Conservation (phyloP, 2,797 vertebrate genomes). For the Sebastes oblongus region DNA sequence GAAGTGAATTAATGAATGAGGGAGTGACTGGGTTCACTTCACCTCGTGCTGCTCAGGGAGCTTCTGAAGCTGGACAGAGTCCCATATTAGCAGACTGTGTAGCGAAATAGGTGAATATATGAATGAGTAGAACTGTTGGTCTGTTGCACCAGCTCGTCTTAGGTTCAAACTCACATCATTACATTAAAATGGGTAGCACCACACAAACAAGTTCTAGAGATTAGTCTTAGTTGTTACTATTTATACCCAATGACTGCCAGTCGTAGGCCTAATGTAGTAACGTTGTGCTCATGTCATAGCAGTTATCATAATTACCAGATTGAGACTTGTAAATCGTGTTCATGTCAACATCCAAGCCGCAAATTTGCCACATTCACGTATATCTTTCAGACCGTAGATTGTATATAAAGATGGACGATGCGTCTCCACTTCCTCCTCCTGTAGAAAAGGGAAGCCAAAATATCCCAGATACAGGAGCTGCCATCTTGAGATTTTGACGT, state of each 20-base stretch:
- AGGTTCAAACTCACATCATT: not conserved
- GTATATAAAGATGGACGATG: too few relatives aligned
- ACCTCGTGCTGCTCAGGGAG: slow-evolving; percentile 20
- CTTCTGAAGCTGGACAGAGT: not conserved
- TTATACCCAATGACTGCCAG: not conserved
- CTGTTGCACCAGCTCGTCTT: not conserved
- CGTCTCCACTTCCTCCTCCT: too few relatives aligned
- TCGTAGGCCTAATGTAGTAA: not conserved
- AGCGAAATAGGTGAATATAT: not conserved
- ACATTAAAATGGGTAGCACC: not conserved
- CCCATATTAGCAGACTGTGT: not conserved
- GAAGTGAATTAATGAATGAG: slow-evolving; percentile 36
- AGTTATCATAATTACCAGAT: not conserved
- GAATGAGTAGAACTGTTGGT: not conserved
- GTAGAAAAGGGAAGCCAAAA: too few relatives aligned
- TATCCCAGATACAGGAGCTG: too few relatives aligned
- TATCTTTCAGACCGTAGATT: not conserved
- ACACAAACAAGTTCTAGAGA: not conserved
- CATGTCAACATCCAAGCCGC: not conserved
- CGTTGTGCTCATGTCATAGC: not conserved
- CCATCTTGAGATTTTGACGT: too few relatives aligned
- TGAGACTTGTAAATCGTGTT: not conserved
- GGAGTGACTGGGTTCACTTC: slow-evolving; percentile 14
- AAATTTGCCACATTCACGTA: not conserved
- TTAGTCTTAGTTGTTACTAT: not conserved